phyloP scores from a whole-genome alignment of 2,113 vertebrate genomes.

The Recurvirostra avosetta region DNA sequence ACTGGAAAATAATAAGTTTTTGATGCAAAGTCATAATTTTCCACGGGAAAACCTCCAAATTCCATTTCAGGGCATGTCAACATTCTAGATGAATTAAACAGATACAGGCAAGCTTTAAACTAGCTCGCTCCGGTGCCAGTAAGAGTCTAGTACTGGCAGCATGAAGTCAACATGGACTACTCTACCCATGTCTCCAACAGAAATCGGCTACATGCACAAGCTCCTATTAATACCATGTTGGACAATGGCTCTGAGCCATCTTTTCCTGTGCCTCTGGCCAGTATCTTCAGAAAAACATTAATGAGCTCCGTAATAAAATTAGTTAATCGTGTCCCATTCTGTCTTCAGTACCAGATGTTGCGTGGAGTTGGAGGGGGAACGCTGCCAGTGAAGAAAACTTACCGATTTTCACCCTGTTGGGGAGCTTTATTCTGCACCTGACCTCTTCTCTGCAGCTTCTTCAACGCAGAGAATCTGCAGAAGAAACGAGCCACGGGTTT shows the following conservation, averaged over 20 bases:
- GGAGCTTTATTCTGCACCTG: background rate
- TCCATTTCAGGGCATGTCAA: background rate
- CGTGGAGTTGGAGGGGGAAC: background rate
- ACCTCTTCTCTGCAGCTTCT: background rate
- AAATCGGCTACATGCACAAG: background rate
- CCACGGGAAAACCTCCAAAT: conserved; percentile 42
- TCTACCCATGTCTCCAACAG: background rate
- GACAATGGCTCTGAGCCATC: background rate
- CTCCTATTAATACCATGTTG: background rate
- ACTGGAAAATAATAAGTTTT: conserved; percentile 21
- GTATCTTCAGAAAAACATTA: background rate
- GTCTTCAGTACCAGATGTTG: background rate
- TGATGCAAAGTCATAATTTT: conserved; percentile 30
- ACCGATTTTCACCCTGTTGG: rapidly evolving
- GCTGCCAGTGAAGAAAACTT: background rate
- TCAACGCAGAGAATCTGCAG: background rate
- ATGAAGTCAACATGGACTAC: rapidly evolving
- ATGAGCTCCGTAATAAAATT: background rate
- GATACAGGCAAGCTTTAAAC: background rate
- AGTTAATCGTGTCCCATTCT: background rate
- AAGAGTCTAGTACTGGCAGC: background rate
- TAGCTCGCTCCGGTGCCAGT: background rate
- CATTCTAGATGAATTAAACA: background rate
- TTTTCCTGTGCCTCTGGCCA: background rate
- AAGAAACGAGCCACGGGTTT: rapidly evolving